A percentile compares a stretch with the other conserved stretches of the same genome.
phyloP scores from a whole-genome alignment of 2,797 vertebrate species.

The Phoxinus dragarum region DNA sequence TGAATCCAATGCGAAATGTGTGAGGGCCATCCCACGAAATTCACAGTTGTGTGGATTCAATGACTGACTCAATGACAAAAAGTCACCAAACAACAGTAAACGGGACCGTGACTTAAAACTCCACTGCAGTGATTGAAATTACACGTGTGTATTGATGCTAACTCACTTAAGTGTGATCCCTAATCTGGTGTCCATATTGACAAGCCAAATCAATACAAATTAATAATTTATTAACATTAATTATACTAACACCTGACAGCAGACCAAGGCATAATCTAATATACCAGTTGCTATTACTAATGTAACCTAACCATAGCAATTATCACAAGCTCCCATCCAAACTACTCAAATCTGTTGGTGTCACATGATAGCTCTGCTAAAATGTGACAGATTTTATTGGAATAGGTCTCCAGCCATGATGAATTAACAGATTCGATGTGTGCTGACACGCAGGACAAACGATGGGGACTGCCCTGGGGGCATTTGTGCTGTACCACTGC shows the following conservation, averaged over 20 bases:
- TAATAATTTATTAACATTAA: constrained; percentile 31
- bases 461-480: constrained; percentile 35
- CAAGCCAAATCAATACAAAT: constrained; percentile 22
- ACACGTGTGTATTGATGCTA: constrained; percentile 2
- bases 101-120: background rate
- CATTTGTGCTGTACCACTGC: constrained; percentile 12
- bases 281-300: background rate
- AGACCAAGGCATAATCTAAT: constrained; percentile 1
- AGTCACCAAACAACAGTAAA: background rate
- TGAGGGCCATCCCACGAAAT: background rate
- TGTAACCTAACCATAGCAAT: constrained; percentile 1
- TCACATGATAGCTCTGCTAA: constrained; percentile 5
- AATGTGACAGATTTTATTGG: background rate
- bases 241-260: constrained; percentile 4
- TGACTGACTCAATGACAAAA: background rate
- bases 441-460: constrained; percentile 20
- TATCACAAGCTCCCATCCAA: background rate
- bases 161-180: background rate
- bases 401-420: constrained; percentile 23
- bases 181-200: constrained; percentile 9
- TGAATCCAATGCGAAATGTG: background rate
- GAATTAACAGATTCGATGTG: constrained; percentile 27
- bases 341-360: constrained; percentile 10
- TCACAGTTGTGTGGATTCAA: background rate
- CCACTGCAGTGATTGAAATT: background rate